phyloP scores from a whole-genome alignment of 2,888 invertebrate species.

The Digitonthophagus gazella region DNA sequence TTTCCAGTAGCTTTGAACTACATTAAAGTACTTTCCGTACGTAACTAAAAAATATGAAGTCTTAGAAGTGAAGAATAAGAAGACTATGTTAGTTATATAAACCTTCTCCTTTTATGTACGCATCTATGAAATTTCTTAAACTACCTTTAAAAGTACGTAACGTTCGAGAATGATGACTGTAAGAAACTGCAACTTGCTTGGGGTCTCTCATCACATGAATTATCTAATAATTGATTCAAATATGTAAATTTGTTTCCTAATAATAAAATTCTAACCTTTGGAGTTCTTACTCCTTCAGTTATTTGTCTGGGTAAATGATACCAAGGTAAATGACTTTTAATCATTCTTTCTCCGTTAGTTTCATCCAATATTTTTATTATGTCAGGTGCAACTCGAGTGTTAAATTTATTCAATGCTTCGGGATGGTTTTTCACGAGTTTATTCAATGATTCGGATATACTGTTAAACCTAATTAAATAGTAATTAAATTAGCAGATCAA shows the following conservation, averaged over 20 bases:
- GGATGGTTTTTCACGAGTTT: not conserved
- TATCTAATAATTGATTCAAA: no score
- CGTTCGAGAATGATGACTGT: slow-evolving; percentile 67
- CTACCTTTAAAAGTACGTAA: slow-evolving; percentile 56
- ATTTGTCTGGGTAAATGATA: slow-evolving; percentile 31
- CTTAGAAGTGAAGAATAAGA: no score
- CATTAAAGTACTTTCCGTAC: slow-evolving; percentile 40
- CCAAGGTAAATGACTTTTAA: slow-evolving; percentile 34
- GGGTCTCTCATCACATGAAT: slow-evolving; percentile 72
- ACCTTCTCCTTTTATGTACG: slow-evolving; percentile 58
- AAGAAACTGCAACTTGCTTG: slow-evolving; percentile 70
- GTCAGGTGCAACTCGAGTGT: not conserved
- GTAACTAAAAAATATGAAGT: no score
- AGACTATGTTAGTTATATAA: no score
- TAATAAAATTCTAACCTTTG: no score
- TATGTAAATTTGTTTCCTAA: no score
- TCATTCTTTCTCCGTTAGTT: slow-evolving; percentile 21
- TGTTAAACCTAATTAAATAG: not conserved
- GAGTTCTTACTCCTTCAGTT: slow-evolving; percentile 42
- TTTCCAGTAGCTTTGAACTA: slow-evolving; percentile 45
- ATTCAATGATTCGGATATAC: not conserved
- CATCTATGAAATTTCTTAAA: slow-evolving; percentile 60
- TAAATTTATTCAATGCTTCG: not conserved
- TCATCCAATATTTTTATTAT: not conserved
- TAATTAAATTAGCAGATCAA: not conserved